Conservation (phyloP, 2,888 invertebrate species). For the Meghimatium bilineatum region DNA sequence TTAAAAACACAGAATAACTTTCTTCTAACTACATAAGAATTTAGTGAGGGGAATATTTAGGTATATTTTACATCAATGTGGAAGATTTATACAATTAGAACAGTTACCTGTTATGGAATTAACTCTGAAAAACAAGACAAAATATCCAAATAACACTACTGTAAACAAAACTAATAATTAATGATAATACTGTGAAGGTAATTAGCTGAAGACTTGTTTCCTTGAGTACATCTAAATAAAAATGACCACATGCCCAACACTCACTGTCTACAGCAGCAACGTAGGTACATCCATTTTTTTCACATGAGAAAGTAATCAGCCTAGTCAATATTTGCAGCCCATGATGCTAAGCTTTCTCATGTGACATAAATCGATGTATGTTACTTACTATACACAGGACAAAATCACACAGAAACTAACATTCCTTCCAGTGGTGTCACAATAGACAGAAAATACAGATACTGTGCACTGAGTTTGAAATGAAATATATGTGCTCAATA, state of each 20-base stretch:
- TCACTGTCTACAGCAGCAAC: background rate
- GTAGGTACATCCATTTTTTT: background rate
- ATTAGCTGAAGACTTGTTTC: background rate
- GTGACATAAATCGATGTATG: background rate
- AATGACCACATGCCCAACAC: background rate
- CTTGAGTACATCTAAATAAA: background rate
- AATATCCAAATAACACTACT: slow-evolving; percentile 17
- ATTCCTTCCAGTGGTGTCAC: background rate
- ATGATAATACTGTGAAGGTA: background rate
- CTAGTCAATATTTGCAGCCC: background rate
- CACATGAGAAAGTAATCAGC: background rate
- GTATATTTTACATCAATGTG: background rate
- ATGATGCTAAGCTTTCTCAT: background rate
- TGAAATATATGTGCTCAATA: too few species aligned
- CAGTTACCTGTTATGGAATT: slow-evolving; percentile 27
- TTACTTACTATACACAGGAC: background rate
- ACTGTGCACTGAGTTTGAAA: too few species aligned
- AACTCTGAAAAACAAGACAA: slow-evolving; percentile 28
- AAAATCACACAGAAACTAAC: background rate
- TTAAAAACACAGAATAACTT: background rate
- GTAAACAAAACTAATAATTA: background rate
- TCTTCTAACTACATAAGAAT: background rate
- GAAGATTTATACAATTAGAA: background rate
- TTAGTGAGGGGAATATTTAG: background rate
- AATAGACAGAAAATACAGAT: background rate